phyloP scores from a whole-genome alignment of 2,113 vertebrate species.

The Oreochromis tanganicae region DNA sequence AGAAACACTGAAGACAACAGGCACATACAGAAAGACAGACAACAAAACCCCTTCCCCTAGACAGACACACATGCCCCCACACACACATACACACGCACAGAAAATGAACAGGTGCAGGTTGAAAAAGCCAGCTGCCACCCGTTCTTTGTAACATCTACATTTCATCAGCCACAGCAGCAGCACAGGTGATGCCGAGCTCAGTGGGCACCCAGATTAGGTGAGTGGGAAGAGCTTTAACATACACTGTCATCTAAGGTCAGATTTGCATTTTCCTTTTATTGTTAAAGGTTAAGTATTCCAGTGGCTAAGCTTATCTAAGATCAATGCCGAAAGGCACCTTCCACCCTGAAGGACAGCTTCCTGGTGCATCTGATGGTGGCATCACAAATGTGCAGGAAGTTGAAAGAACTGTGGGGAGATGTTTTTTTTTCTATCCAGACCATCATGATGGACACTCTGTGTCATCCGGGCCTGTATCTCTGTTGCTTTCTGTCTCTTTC shows the following conservation, averaged over 20 bases:
- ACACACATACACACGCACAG: neutral
- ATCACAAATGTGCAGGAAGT: constrained; percentile 3
- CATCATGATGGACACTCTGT: neutral
- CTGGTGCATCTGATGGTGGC: constrained; percentile 12
- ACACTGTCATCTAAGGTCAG: constrained; percentile 64
- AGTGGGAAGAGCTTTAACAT: constrained; percentile 52
- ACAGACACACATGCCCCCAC: neutral
- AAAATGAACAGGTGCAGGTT: constrained; percentile 55
- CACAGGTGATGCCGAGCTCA: constrained; percentile 46
- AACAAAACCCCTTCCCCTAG: neutral
- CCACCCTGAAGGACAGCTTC: constrained; percentile 2
- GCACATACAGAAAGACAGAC: neutral
- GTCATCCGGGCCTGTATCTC: neutral
- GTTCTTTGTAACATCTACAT: constrained; percentile 63
- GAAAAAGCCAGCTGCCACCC: constrained; percentile 48
- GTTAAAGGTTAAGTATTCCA: constrained; percentile 66
- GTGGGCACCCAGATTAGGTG: constrained; percentile 52
- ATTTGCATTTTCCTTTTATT: constrained; percentile 68
- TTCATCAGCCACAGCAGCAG: constrained; percentile 43
- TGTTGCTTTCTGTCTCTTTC: neutral
- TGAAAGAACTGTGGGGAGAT: neutral
- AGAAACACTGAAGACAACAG: constrained; percentile 44
- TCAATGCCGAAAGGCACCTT: constrained; percentile 41
- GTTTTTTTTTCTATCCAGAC: constrained; percentile 1
- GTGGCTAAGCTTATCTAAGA: constrained; percentile 60